Conservation (phyloP, 2,888 invertebrate species). For the Drosophila formosana region DNA sequence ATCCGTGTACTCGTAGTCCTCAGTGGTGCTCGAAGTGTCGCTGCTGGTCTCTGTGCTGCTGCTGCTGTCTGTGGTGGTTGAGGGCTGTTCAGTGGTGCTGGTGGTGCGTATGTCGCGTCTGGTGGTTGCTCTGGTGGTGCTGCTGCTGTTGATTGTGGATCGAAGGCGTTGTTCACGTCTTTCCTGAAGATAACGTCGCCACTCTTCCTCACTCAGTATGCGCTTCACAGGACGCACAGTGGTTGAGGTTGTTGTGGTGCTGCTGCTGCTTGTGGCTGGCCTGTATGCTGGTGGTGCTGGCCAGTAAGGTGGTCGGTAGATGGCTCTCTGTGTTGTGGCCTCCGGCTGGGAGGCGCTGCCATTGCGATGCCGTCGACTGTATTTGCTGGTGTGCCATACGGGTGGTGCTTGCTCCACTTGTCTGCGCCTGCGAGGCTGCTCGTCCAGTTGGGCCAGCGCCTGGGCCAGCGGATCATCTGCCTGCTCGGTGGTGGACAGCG, state of each 20-base stretch:
- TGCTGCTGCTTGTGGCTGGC: background rate
- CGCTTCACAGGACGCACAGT: constrained; percentile 2
- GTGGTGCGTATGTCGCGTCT: constrained; percentile 1
- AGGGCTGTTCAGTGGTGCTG: constrained; percentile 5
- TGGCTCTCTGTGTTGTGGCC: constrained; percentile 21
- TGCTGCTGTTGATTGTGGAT: constrained; percentile 7
- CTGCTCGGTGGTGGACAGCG: constrained; percentile 46
- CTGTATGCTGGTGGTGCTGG: constrained; percentile 24
- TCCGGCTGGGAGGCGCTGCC: constrained; percentile 9
- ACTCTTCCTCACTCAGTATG: constrained; percentile 56
- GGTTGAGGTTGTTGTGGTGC: constrained; percentile 6
- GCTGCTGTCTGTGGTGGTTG: constrained; percentile 38
- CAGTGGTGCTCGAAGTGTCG: constrained; percentile 37
- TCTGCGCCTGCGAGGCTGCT: constrained; percentile 39
- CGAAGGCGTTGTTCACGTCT: constrained; percentile 10
- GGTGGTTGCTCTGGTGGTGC: constrained; percentile 12
- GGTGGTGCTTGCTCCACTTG: constrained; percentile 25
- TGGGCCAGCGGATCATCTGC: constrained; percentile 64
- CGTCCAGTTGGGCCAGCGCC: constrained; percentile 57
- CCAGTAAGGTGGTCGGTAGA: constrained; percentile 6
- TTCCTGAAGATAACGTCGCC: constrained; percentile 42
- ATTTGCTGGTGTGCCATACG: constrained; percentile 60
- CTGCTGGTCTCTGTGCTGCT: constrained; percentile 21
- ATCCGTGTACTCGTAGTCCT: constrained; percentile 47
- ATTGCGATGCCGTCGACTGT: constrained; percentile 66